These are phyloP conservation scores for Xiphorhynchus elegans DNA, from an alignment of 2,113 vertebrate genomes.

Conservation along the genomic window DNA sequence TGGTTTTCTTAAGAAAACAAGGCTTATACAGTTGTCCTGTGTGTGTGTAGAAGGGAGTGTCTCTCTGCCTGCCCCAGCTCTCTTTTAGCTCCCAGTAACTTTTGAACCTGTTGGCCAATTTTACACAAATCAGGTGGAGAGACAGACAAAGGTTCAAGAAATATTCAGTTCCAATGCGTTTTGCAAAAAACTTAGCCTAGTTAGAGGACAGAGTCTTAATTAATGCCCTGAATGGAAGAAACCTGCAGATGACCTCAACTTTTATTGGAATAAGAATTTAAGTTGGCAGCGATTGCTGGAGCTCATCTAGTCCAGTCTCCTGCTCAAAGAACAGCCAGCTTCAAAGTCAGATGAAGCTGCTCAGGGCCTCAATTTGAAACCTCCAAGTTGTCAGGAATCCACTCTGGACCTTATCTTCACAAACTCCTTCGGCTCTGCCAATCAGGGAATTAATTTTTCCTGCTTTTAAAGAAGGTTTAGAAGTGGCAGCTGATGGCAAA, in stretches of 20 bases:
- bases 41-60: neutral
- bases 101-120: neutral
- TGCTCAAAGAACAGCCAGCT: neutral
- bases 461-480: neutral
- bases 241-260: neutral
- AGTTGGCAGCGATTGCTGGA: neutral
- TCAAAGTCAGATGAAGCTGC: neutral
- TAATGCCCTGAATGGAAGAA: neutral
- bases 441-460: neutral
- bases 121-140: neutral
- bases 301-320: neutral
- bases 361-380: neutral
- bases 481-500: neutral
- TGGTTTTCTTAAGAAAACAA: slow-evolving; percentile 26
- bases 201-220: neutral
- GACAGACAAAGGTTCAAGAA: neutral
- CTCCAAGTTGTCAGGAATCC: neutral
- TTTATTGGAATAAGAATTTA: neutral
- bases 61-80: neutral
- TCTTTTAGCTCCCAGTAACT: neutral
- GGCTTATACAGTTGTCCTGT: neutral
- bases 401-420: neutral
- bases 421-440: neutral
- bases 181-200: neutral
- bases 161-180: neutral